A percentile compares a stretch with the other conserved stretches of the same genome.
These are phyloP conservation scores for Pardalotus punctatus DNA, from an alignment of 2,113 vertebrate species.

Conservation along the genomic window DNA sequence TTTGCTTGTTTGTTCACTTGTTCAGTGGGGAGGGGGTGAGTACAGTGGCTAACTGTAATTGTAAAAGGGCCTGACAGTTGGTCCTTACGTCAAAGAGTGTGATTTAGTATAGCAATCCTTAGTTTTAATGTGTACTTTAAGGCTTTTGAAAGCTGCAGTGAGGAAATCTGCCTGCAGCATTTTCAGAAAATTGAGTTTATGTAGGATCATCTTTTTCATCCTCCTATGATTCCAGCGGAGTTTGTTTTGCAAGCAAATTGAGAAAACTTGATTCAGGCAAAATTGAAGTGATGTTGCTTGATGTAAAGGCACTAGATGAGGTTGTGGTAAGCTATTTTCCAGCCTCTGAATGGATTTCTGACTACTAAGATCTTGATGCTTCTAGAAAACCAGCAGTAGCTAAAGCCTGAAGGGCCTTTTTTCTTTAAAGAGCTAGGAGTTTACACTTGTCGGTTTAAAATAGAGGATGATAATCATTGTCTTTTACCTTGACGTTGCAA, in stretches of 20 bases:
- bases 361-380: background rate
- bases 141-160: background rate
- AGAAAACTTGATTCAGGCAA: background rate
- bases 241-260: background rate
- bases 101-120: background rate
- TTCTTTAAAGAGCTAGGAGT: background rate
- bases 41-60: background rate
- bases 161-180: background rate
- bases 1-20: background rate
- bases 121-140: background rate
- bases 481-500: background rate
- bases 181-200: conserved; percentile 33
- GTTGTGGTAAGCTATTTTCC: background rate
- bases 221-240: background rate
- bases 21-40: accelerated
- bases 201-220: background rate
- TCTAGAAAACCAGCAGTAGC: background rate
- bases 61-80: background rate
- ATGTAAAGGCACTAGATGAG: background rate
- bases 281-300: background rate
- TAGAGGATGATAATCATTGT: background rate
- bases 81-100: background rate
- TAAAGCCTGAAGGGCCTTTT: background rate
- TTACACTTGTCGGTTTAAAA: background rate
- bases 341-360: background rate